Evolutionary conservation across 1,140 invertebrate species (phyloP), one percentile per base, ranked within the genome.

Genomic region (Dinoponera quadriceps): DNA sequence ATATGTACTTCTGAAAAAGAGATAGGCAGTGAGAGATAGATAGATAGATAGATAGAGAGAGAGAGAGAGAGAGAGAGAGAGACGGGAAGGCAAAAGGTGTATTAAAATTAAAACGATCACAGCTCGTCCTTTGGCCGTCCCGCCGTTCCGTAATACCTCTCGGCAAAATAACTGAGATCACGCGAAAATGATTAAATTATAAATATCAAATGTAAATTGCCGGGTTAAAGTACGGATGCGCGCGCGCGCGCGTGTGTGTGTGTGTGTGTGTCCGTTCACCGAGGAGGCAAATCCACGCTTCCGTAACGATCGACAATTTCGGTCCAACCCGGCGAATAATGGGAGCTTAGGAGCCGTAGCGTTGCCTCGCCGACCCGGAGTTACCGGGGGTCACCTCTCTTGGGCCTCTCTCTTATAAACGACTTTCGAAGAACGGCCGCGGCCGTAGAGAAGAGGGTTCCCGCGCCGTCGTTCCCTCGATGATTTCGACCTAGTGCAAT

Each of bases 401-500:
- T 29, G 44, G 48, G 62, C 74, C 51, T 77, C 74, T 77, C 62
- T 59, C 55, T 81, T 84, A 59, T 69, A 90, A 90, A 90, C 83
- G 89, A 90, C 83, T 90, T 90, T 90, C 89, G 87, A 88, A 82
- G 89, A 90, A 89, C 85, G 55, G 60, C 51, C 85, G 51, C 63
- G 54, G 51, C 38, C 3, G 74, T 18, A 20, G 54, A 65, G 68
- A 68, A 66, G 81, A 66, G 73, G 84, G 66, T 71, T 72, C 49
- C 71, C 48, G 65, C 74, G 59, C 20, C 78, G 25, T 75, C 68
- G 84, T 78, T 86, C 86, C 38, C 87, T 73, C 72, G 83, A 88
- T 78, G 73, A 90, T 91, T 89, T 90, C 84, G 85, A 85, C 89
- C 89, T 87, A 87, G 84, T 72, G 90, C 89, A 91, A 91, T 91